phyloP scores from a whole-genome alignment of 2,113 vertebrate species.

The Camelus dromedarius region DNA sequence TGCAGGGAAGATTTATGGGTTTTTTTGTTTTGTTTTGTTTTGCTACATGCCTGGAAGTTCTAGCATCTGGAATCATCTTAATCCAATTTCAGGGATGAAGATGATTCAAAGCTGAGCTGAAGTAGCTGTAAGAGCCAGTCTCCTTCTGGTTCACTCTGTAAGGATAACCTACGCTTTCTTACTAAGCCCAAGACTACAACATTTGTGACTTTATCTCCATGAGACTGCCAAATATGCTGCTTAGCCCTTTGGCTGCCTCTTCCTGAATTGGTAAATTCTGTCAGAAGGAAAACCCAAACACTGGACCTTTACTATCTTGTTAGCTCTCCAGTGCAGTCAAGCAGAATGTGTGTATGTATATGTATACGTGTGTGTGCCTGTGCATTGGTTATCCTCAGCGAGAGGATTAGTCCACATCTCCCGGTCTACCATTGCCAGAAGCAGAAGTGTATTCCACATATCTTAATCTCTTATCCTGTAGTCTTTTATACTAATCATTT shows the following conservation, averaged over 20 bases:
- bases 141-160: neutral
- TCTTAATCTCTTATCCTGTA: neutral
- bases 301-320: neutral
- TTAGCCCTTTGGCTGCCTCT: neutral
- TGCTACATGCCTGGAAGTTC: neutral
- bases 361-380: neutral
- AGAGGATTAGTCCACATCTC: neutral
- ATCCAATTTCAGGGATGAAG: slow-evolving; percentile 26
- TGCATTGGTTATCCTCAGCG: neutral
- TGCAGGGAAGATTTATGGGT: neutral
- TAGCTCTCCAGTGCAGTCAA: neutral
- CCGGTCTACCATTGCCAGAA: neutral
- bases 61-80: slow-evolving; percentile 18
- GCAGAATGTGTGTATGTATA: neutral
- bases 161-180: neutral
- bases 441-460: neutral
- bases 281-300: neutral
- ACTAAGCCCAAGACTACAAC: neutral
- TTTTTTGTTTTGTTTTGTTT: neutral
- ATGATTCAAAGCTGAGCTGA: neutral
- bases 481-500: neutral
- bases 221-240: neutral
- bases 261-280: neutral
- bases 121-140: neutral
- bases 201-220: neutral